Evolutionary conservation across 2,888 invertebrate genomes (phyloP).

Genomic region (Drosophila flavopinicola): DNA sequence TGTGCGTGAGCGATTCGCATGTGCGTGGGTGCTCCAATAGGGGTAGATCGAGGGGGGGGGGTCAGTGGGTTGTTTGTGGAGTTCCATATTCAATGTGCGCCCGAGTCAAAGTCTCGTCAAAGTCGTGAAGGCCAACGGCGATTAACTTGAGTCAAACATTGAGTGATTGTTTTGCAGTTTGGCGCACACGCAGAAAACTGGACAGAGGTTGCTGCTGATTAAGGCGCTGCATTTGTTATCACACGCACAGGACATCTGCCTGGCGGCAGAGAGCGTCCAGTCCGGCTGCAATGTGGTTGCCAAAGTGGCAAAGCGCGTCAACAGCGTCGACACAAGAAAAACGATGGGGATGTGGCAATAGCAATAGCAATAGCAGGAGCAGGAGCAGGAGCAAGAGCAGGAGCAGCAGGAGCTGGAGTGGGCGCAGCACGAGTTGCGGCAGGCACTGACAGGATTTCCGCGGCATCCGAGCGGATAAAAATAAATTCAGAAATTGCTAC

Average conservation of each 20-base stretch:
- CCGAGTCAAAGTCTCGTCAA: slow-evolving; percentile 53
- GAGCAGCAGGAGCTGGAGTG: slow-evolving; percentile 9
- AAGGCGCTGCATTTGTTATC: slow-evolving; percentile 70
- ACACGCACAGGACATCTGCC: slow-evolving; percentile 14
- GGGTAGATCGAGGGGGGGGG: neutral
- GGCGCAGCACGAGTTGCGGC: no score
- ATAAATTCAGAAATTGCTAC: slow-evolving; percentile 80
- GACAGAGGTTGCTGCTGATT: slow-evolving; percentile 63
- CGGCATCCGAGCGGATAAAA: slow-evolving; percentile 78
- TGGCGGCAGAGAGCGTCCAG: slow-evolving; percentile 38
- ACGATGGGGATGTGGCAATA: neutral
- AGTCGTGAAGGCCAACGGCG: slow-evolving; percentile 71
- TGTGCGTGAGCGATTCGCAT: slow-evolving; percentile 18
- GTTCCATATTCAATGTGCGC: slow-evolving; percentile 14
- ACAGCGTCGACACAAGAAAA: slow-evolving; percentile 4
- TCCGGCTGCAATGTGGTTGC: slow-evolving; percentile 45
- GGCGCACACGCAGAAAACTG: slow-evolving; percentile 6
- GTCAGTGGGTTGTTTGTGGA: neutral
- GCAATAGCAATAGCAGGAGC: neutral
- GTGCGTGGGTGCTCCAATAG: slow-evolving; percentile 13
- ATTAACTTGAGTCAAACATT: slow-evolving; percentile 79
- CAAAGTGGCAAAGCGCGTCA: slow-evolving; percentile 36
- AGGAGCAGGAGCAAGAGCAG: slow-evolving; percentile 7
- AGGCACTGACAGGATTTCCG: slow-evolving; percentile 71
- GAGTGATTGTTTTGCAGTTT: slow-evolving; percentile 75